These are phyloP conservation scores for Scaptomyza caliginosa DNA, from an alignment of 2,888 invertebrate genomes.

Conservation along the genomic window DNA sequence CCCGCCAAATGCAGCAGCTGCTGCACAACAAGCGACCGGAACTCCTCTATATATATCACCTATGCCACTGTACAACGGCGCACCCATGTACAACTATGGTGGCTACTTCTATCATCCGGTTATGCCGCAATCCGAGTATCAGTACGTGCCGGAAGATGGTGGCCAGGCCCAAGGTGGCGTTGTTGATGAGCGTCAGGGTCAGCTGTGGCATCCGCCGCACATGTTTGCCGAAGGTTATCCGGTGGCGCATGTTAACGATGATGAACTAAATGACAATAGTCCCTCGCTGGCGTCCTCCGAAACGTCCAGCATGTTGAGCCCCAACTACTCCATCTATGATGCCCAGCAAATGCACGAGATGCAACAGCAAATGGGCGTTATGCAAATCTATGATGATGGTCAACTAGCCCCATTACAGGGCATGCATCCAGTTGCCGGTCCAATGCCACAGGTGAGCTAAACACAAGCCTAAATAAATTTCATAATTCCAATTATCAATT, in stretches of 20 bases:
- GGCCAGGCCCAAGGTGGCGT: constrained; percentile 61
- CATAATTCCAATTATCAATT: background rate
- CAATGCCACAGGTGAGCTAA: constrained; percentile 67
- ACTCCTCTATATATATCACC: constrained; percentile 78
- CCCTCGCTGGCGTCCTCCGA: constrained; percentile 81
- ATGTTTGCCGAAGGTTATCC: constrained; percentile 82
- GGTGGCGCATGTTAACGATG: constrained; percentile 60
- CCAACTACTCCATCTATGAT: constrained; percentile 82
- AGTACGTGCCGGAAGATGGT: constrained; percentile 75
- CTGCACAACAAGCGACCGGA: constrained; percentile 83
- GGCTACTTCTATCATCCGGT: constrained; percentile 75
- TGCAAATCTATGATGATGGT: constrained; percentile 82
- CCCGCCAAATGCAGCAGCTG: constrained; percentile 57
- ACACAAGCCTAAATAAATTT: background rate
- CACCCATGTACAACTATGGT: constrained; percentile 77
- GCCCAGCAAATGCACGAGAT: constrained; percentile 80
- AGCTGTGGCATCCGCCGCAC: constrained; percentile 79
- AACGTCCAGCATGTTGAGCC: constrained; percentile 83
- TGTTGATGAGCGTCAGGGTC: constrained; percentile 75
- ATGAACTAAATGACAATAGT: constrained; percentile 82
- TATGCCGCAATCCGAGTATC: constrained; percentile 80
- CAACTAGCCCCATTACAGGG: constrained; percentile 67
- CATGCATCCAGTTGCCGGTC: constrained; percentile 63
- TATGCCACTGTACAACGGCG: constrained; percentile 76
- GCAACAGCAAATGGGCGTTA: constrained; percentile 82